Evolutionary conservation across 2,888 invertebrate species (phyloP).

Genomic region (Lomographa bimaculata): DNA sequence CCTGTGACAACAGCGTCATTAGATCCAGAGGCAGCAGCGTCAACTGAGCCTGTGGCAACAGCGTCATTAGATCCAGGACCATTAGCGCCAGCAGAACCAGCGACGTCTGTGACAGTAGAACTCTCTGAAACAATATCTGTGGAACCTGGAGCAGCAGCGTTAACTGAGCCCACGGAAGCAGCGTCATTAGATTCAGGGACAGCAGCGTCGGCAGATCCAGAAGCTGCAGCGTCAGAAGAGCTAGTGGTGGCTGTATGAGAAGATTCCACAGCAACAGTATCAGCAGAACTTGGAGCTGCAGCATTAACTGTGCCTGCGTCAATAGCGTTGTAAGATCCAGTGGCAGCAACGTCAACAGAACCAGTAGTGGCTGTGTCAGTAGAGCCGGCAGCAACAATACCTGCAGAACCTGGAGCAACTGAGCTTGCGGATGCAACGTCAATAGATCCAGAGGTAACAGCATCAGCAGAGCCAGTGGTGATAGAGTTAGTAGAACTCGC

Average conservation of each 20-base stretch:
- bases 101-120: neutral
- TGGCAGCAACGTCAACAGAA: slow-evolving; percentile 1
- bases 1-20: slow-evolving; percentile 1
- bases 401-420: slow-evolving; percentile 1
- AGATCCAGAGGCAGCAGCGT: slow-evolving; percentile 1
- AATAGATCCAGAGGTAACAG: neutral
- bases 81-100: slow-evolving; percentile 3
- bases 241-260: no score
- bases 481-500: neutral
- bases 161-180: neutral
- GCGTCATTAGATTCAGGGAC: slow-evolving; percentile 6
- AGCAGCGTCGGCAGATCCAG: slow-evolving; percentile 1
- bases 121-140: slow-evolving; percentile 1
- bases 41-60: neutral
- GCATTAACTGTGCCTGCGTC: slow-evolving; percentile 1
- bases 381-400: slow-evolving; percentile 4
- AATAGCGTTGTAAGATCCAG: slow-evolving; percentile 1
- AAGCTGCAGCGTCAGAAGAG: neutral
- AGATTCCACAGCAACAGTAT: no score
- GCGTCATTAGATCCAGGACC: neutral
- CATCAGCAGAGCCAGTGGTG: slow-evolving; percentile 8
- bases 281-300: neutral
- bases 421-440: neutral
- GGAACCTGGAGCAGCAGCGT: slow-evolving; percentile 1
- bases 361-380: slow-evolving; percentile 3